Evolutionary conservation across 2,797 vertebrate genomes (phyloP).

Genomic region (Iguana delicatissima): DNA sequence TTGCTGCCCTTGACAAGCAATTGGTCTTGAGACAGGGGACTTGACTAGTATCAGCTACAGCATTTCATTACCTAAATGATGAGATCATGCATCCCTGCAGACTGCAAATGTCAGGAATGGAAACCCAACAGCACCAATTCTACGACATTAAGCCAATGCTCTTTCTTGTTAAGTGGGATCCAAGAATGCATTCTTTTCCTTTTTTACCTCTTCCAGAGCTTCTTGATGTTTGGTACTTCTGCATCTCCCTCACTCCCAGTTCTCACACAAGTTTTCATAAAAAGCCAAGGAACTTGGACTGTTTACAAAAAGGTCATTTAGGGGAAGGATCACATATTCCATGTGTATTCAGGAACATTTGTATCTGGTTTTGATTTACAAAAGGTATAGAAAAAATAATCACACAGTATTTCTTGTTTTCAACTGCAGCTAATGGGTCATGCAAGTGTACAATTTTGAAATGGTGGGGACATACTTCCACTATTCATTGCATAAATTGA

Average conservation of each 20-base stretch:
- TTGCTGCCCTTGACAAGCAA: slow-evolving; percentile 19
- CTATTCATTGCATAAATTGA: too few relatives aligned
- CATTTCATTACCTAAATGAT: slow-evolving; percentile 22
- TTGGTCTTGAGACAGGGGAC: not conserved
- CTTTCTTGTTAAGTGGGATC: not conserved
- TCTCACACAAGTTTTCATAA: not conserved
- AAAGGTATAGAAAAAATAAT: not conserved
- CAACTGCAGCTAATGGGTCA: too few relatives aligned
- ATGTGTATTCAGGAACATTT: not conserved
- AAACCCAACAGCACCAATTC: not conserved
- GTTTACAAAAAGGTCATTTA: not conserved
- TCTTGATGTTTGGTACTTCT: not conserved
- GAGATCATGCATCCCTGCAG: not conserved
- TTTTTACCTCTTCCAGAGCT: not conserved
- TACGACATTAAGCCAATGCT: not conserved
- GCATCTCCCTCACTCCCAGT: not conserved
- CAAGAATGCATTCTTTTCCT: not conserved
- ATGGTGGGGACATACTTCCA: too few relatives aligned
- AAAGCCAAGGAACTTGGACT: too few relatives aligned
- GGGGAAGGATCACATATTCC: not conserved
- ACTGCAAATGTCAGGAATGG: not conserved
- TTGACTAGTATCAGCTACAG: slow-evolving; percentile 3
- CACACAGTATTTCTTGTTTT: not conserved
- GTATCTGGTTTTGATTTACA: not conserved
- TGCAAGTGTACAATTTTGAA: too few relatives aligned